phyloP scores from a whole-genome alignment of 2,797 vertebrate genomes.

The Myioborus melanocephalus region DNA sequence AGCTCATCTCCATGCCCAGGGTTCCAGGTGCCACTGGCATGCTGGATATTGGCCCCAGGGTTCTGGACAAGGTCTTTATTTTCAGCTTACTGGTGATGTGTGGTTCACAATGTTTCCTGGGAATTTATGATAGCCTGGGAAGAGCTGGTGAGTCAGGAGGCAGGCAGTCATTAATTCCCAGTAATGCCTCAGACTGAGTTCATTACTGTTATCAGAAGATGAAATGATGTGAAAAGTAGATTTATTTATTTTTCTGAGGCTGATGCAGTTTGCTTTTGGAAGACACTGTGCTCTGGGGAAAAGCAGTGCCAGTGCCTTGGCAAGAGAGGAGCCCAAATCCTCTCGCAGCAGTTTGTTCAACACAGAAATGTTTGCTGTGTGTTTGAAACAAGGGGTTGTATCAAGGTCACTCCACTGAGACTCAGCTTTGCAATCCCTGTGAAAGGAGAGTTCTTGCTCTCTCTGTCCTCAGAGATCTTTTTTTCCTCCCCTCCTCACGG shows the following conservation, averaged over 20 bases:
- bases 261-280: slow-evolving; percentile 19
- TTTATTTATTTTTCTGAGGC: slow-evolving; percentile 36
- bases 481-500: not conserved
- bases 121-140: slow-evolving; percentile 48
- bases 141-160: slow-evolving; percentile 38
- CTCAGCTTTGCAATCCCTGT: not conserved
- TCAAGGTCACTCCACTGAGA: slow-evolving; percentile 24
- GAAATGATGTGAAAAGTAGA: slow-evolving; percentile 31
- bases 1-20: not conserved
- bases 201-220: slow-evolving; percentile 56
- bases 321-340: not conserved
- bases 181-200: slow-evolving; percentile 32
- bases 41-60: not conserved
- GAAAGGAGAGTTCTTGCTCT: slow-evolving; percentile 5
- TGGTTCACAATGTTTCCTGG: not conserved
- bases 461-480: not conserved
- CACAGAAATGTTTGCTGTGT: not conserved
- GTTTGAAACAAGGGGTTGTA: slow-evolving; percentile 23
- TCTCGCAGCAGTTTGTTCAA: slow-evolving; percentile 19
- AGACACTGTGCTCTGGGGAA: not conserved
- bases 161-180: slow-evolving; percentile 60
- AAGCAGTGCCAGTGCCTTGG: not conserved
- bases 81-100: slow-evolving; percentile 21
- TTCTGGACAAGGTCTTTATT: slow-evolving; percentile 25
- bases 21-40: not conserved